phyloP scores from a whole-genome alignment of 2,888 invertebrate genomes.

The Fragum whitleyi region DNA sequence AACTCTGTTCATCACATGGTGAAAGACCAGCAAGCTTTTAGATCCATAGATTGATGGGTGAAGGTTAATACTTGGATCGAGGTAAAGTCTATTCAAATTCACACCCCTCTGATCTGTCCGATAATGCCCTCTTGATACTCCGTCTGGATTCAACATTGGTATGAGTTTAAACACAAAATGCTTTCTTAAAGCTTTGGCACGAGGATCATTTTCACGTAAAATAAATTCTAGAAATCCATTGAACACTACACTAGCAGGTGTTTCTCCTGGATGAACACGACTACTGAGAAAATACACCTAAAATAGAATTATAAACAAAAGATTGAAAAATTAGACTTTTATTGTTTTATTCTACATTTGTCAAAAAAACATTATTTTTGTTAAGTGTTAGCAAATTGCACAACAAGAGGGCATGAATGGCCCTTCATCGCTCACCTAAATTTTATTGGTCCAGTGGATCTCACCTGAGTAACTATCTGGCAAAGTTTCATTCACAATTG shows the following conservation, averaged over 20 bases:
- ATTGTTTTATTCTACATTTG: too few species aligned
- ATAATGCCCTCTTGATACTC: slow-evolving; percentile 92
- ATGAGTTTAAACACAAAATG: slow-evolving; percentile 93
- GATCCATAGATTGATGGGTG: slow-evolving; percentile 96
- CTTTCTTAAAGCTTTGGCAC: slow-evolving; percentile 90
- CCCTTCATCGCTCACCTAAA: too few species aligned
- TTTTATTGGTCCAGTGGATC: too few species aligned
- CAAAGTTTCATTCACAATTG: too few species aligned
- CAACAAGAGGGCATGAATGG: too few species aligned
- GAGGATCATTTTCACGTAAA: slow-evolving; percentile 90
- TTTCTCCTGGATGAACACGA: slow-evolving; percentile 96
- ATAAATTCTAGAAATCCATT: slow-evolving; percentile 94
- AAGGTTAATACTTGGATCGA: slow-evolving; percentile 90
- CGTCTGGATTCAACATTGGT: slow-evolving; percentile 96
- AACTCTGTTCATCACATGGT: slow-evolving; percentile 84
- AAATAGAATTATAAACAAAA: slow-evolving; percentile 1
- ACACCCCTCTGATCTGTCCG: slow-evolving; percentile 93
- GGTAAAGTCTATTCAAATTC: slow-evolving; percentile 94
- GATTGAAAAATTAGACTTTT: not conserved
- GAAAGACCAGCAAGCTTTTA: slow-evolving; percentile 88
- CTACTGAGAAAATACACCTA: slow-evolving; percentile 94
- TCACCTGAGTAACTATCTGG: too few species aligned
- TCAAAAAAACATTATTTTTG: too few species aligned
- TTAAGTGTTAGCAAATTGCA: too few species aligned
- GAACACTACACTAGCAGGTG: slow-evolving; percentile 95